Base-by-base conservation (phyloP, 2,888 invertebrate genomes). In the Apoda limacodes region DNA sequence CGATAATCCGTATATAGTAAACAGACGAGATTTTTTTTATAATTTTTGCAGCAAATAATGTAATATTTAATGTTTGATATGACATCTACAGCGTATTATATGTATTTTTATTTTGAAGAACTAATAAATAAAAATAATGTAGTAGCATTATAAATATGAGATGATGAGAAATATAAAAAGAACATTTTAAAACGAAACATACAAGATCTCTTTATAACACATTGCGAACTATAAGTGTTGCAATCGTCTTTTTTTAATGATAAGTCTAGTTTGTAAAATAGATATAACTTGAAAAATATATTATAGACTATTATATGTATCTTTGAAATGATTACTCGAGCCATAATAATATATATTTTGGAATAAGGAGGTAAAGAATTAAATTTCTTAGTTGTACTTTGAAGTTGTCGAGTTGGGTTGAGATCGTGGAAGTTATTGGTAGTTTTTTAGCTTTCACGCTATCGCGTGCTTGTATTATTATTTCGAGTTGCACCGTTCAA, bases 271-370 rank as follows among this genome's bases (percentile, higher is more conserved):
- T 60, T 62, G 61, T 48, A 55, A 52, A 57, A 48, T 66, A 74
- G 69, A 61, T 65, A 60, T 59, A 63, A 69, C 63, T 63, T 58
- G 59, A 64, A 66, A 61, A 45, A 43, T 39, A 37, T 37, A 42
- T 36, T 43, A 69, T 63, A 57, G 67, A 62, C 17, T 17, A 17
- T 17, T 69, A 54, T 45, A 64, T 68, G 66, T 71, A 75, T 74
- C 70, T 75, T 71, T 54, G 62, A 70, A 70, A 64, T 63, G 58
- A 67, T 63, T 71, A 74, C 62, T 65, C 64, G 65, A 72, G 78
- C 78, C 78, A 80, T 80, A 80, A 78, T 76, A 74, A 78, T 17
- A 17, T 75, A 75, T 78, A 78, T 78, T 80, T 80, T 80, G 78
- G 78, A 75, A 80, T 78, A 76, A 76, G 72, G 55, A 62, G 55